Evolutionary conservation across 2,113 vertebrate species (phyloP).

Genomic region (Hiodon alosoides): DNA sequence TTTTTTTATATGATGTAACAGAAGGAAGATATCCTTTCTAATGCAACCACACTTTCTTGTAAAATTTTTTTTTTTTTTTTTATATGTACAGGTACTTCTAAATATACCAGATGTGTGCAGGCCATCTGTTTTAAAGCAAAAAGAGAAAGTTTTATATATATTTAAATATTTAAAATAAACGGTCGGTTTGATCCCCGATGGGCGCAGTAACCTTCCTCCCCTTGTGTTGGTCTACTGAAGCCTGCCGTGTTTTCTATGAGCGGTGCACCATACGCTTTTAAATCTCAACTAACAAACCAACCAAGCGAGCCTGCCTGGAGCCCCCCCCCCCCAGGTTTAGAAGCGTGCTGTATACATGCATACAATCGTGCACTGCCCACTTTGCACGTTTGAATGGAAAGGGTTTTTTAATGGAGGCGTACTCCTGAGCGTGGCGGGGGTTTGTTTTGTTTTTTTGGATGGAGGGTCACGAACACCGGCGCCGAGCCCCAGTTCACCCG

Average conservation of each 20-base stretch:
- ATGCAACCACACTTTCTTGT: slow-evolving; percentile 67
- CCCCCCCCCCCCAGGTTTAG: slow-evolving; percentile 14
- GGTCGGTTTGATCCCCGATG: slow-evolving; percentile 41
- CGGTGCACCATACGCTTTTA: slow-evolving; percentile 43
- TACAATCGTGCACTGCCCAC: slow-evolving; percentile 30
- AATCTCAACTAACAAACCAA: slow-evolving; percentile 10
- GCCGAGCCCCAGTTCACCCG: no score
- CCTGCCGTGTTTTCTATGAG: slow-evolving; percentile 11
- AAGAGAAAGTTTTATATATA: slow-evolving; percentile 61
- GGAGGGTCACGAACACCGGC: no score
- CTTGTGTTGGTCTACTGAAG: slow-evolving; percentile 25
- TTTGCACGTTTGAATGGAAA: slow-evolving; percentile 16
- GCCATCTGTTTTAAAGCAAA: slow-evolving; percentile 30
- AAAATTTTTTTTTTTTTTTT: slow-evolving; percentile 49
- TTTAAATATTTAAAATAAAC: slow-evolving; percentile 66
- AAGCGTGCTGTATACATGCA: slow-evolving; percentile 10
- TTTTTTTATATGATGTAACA: slow-evolving; percentile 75
- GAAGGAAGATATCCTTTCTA: slow-evolving; percentile 64
- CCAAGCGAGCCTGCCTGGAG: no score
- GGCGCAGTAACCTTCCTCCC: slow-evolving; percentile 29
- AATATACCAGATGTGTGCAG: slow-evolving; percentile 41
- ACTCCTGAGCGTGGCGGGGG: no score
- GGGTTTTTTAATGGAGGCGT: no score
- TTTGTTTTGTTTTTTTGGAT: no score
- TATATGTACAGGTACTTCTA: slow-evolving; percentile 59